A percentile compares a stretch with the other conserved stretches of the same genome.
Conservation (phyloP, 1,140 invertebrate species). For the Kradibia gibbosae region DNA sequence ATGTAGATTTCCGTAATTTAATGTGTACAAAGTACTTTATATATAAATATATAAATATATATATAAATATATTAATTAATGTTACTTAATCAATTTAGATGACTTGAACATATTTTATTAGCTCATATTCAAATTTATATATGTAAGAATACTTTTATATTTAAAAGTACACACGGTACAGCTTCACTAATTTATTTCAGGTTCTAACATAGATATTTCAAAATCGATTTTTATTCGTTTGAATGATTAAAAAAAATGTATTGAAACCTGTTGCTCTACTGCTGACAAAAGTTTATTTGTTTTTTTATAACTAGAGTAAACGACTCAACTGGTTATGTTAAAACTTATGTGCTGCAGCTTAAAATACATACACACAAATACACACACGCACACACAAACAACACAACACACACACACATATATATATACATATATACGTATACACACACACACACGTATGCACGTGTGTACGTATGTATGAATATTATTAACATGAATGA, state of each 20-base stretch:
- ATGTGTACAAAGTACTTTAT: slow-evolving; percentile 42
- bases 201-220: neutral
- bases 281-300: slow-evolving; percentile 8
- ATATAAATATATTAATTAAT: slow-evolving; percentile 45
- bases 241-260: slow-evolving; percentile 27
- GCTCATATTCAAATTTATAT: slow-evolving; percentile 32
- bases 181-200: slow-evolving; percentile 39
- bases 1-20: slow-evolving; percentile 34
- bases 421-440: neutral
- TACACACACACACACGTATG: neutral
- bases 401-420: neutral
- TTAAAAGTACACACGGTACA: slow-evolving; percentile 29
- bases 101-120: slow-evolving; percentile 46
- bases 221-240: slow-evolving; percentile 18
- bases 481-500: neutral
- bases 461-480: neutral
- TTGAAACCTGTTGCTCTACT: slow-evolving; percentile 33
- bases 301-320: slow-evolving; percentile 17
- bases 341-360: slow-evolving; percentile 21
- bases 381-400: neutral
- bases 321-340: slow-evolving; percentile 19
- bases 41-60: too few species aligned
- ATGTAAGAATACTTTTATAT: slow-evolving; percentile 35
- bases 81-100: slow-evolving; percentile 36
- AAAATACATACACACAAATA: neutral